Evolutionary conservation across 2,113 vertebrate genomes (phyloP).

Genomic region (Stegastes partitus): DNA sequence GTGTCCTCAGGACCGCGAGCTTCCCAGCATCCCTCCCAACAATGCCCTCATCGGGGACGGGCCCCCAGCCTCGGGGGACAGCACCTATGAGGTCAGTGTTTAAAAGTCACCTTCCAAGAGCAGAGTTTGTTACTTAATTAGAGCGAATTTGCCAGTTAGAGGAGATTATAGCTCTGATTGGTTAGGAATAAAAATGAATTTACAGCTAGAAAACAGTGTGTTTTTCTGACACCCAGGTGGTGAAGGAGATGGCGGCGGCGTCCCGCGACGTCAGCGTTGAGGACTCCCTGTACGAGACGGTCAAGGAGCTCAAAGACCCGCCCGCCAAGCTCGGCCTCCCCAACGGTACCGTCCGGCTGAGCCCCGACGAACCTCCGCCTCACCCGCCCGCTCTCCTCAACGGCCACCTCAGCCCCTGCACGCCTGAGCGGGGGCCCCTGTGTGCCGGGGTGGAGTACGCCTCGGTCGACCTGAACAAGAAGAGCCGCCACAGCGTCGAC

Average conservation of each 20-base stretch:
- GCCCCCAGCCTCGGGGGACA: constrained; percentile 85
- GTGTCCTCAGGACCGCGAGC: constrained; percentile 93
- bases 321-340: constrained; percentile 56
- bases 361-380: constrained; percentile 63
- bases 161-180: constrained; percentile 26
- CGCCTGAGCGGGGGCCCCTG: constrained; percentile 81
- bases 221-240: constrained; percentile 74
- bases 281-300: constrained; percentile 96
- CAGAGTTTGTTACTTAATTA: neutral
- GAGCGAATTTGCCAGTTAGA: neutral
- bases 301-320: constrained; percentile 93
- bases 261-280: constrained; percentile 94
- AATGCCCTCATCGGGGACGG: constrained; percentile 77
- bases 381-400: constrained; percentile 70
- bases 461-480: constrained; percentile 95
- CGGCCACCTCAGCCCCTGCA: constrained; percentile 76
- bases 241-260: constrained; percentile 91
- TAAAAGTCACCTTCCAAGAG: constrained; percentile 31
- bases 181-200: neutral
- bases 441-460: constrained; percentile 91
- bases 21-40: constrained; percentile 94
- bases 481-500: constrained; percentile 91
- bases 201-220: neutral
- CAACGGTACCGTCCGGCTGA: constrained; percentile 74
- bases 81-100: constrained; percentile 89